These are phyloP conservation scores for Oscheius sp. DNA, from an alignment of 2,888 invertebrate genomes.

Conservation along the genomic window DNA sequence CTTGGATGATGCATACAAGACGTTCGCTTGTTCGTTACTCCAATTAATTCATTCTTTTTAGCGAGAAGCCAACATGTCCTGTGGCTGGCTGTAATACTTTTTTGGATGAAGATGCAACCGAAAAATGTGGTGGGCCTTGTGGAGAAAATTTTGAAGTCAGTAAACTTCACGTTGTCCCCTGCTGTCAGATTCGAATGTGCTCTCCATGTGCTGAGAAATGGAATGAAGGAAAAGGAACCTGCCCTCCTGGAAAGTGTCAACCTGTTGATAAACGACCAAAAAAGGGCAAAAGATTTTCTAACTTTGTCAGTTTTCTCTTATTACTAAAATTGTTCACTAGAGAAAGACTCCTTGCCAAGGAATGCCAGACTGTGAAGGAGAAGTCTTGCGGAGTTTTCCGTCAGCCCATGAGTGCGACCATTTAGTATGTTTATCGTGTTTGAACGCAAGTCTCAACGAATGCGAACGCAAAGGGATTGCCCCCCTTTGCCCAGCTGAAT, in stretches of 20 bases:
- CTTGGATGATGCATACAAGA: conserved; percentile 35
- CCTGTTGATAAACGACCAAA: conserved; percentile 30
- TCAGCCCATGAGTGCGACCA: conserved; percentile 63
- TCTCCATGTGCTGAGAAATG: conserved; percentile 35
- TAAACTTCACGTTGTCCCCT: conserved; percentile 35
- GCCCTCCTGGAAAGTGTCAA: conserved; percentile 40
- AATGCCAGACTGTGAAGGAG: conserved; percentile 48
- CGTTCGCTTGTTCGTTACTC: background rate
- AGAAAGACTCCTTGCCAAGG: conserved; percentile 33
- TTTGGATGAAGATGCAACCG: conserved; percentile 43
- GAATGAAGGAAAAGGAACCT: conserved; percentile 35
- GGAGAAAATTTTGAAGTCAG: conserved; percentile 35
- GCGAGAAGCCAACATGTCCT: conserved; percentile 44
- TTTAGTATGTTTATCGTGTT: conserved; percentile 53
- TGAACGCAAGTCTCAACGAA: conserved; percentile 47
- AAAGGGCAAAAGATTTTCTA: conserved; percentile 32
- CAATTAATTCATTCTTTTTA: conserved; percentile 20
- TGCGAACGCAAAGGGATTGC: conserved; percentile 45
- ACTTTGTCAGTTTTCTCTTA: conserved; percentile 2
- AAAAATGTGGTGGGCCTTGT: conserved; percentile 48
- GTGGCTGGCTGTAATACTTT: conserved; percentile 40
- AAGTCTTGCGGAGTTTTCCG: conserved; percentile 58
- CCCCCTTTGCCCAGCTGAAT: conserved; percentile 53
- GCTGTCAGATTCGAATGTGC: conserved; percentile 52
- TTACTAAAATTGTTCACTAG: background rate